Conservation (phyloP, 2,797 vertebrate species). For the Sebastes nivosus region DNA sequence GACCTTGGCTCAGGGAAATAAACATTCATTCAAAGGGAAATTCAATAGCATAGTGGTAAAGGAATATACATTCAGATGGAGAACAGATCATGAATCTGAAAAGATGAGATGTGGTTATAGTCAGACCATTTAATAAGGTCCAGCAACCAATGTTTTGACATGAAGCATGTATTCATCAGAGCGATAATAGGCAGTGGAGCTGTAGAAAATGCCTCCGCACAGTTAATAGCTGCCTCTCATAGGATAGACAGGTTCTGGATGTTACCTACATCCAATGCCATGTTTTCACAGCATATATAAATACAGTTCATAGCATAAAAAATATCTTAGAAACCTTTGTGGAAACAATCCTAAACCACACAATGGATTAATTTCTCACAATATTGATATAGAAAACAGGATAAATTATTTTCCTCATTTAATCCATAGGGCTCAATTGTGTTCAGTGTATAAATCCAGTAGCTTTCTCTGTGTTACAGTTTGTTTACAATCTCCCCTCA, state of each 20-base stretch:
- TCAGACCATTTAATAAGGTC: not conserved
- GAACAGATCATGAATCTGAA: not conserved
- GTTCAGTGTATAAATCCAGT: not conserved
- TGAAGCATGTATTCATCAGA: not conserved
- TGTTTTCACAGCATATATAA: not conserved
- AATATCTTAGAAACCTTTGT: not conserved
- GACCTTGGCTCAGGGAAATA: conserved; percentile 25
- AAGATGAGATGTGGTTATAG: not conserved
- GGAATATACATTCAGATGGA: not conserved
- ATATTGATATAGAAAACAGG: not conserved
- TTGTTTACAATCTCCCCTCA: not conserved
- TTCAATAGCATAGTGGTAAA: conserved; percentile 4
- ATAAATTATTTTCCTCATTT: not conserved
- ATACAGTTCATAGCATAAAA: not conserved
- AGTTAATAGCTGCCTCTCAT: not conserved
- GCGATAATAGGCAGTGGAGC: not conserved
- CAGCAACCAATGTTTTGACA: not conserved
- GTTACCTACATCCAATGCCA: not conserved
- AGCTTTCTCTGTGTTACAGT: not conserved
- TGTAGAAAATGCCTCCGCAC: not conserved
- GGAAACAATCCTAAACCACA: not conserved
- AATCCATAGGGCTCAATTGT: not conserved
- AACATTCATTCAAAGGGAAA: conserved; percentile 24
- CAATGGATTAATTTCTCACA: not conserved
- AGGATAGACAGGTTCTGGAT: not conserved